Evolutionary conservation across 2,888 invertebrate genomes (phyloP).

Genomic region (Pseudococcus jackbeardsleyi): DNA sequence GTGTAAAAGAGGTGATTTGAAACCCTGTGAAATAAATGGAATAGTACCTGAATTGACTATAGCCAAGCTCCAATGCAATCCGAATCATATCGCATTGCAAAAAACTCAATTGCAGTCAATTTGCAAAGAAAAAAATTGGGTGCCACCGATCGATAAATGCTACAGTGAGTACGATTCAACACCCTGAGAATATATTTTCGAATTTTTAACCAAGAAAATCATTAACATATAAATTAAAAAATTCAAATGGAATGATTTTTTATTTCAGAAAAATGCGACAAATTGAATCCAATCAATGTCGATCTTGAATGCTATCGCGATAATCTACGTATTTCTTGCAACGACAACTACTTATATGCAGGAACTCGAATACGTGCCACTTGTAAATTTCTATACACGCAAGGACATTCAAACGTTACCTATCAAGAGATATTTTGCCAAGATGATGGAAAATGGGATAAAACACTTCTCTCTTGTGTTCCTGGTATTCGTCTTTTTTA

Average conservation of each 20-base stretch:
- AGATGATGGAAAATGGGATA: slow-evolving; percentile 24
- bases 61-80: background rate
- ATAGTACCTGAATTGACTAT: background rate
- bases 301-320: background rate
- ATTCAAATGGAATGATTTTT: background rate
- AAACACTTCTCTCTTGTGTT: background rate
- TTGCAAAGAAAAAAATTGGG: background rate
- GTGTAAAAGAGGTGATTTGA: background rate
- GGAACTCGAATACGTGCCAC: background rate
- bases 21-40: background rate
- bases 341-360: background rate
- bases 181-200: no score
- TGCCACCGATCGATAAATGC: background rate
- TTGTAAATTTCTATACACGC: slow-evolving; percentile 5
- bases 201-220: no score
- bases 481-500: background rate
- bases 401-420: background rate
- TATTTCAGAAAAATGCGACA: slow-evolving; percentile 15
- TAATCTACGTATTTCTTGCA: background rate
- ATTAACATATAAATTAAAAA: no score
- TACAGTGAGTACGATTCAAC: background rate
- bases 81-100: no score
- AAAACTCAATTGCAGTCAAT: background rate
- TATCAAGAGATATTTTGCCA: slow-evolving; percentile 37
- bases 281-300: background rate